Evolutionary conservation across 2,113 vertebrate species (phyloP).

Genomic region (Fregetta grallaria): DNA sequence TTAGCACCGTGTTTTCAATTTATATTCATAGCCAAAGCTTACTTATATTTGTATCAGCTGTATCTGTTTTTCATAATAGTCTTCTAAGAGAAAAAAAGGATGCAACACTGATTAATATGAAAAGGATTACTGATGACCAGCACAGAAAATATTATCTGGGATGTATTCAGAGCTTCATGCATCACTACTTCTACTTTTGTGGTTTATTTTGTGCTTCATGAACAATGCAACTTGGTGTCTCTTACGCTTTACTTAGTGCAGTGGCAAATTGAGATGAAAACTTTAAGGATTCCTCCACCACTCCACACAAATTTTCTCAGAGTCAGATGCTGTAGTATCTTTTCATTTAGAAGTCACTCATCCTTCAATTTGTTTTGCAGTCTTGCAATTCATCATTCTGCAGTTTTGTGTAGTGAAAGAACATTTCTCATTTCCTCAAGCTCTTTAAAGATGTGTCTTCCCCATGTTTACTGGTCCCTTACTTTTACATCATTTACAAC

Average conservation of each 20-base stretch:
- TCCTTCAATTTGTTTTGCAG: neutral
- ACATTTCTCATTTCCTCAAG: neutral
- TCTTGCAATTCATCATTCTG: neutral
- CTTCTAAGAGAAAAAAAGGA: neutral
- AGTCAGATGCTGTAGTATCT: neutral
- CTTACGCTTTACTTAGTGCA: neutral
- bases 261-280: neutral
- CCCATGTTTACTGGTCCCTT: neutral
- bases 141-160: neutral
- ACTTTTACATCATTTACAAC: neutral
- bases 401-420: neutral
- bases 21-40: neutral
- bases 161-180: neutral
- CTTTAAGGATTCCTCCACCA: neutral
- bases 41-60: neutral
- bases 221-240: neutral
- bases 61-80: neutral
- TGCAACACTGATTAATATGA: neutral
- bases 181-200: neutral
- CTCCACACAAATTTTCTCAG: neutral
- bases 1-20: neutral
- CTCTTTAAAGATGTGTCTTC: neutral
- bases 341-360: neutral
- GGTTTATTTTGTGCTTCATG: conserved; percentile 1
- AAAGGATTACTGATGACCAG: neutral